Percentiles rank a stretch among this genome's conserved stretches.
phyloP scores from a whole-genome alignment of 2,888 invertebrate genomes.

The Crepidodera aurea region DNA sequence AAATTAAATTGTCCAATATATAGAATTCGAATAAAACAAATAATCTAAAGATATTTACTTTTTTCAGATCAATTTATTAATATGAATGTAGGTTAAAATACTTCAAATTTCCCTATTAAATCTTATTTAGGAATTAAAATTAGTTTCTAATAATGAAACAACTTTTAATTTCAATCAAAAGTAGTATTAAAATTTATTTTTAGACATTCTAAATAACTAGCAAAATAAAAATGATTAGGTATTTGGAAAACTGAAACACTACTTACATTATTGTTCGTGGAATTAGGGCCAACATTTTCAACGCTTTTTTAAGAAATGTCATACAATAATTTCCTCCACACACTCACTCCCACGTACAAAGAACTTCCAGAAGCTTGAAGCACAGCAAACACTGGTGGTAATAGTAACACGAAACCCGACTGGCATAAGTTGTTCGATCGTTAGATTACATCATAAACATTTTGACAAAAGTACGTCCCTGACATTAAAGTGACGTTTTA shows the following conservation, averaged over 20 bases:
- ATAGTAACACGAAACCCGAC: constrained; percentile 10
- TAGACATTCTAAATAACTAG: neutral
- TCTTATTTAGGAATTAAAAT: too few relatives aligned
- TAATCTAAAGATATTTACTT: too few relatives aligned
- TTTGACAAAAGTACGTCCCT: constrained; percentile 9
- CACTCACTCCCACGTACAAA: neutral
- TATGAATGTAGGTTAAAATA: too few relatives aligned
- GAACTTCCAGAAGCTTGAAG: constrained; percentile 1
- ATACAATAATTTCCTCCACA: constrained; percentile 7
- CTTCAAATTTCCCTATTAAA: too few relatives aligned
- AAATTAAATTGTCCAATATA: too few relatives aligned
- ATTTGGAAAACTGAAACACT: neutral
- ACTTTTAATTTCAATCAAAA: too few relatives aligned
- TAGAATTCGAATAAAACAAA: too few relatives aligned
- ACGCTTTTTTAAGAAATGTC: constrained; percentile 19
- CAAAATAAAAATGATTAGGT: neutral
- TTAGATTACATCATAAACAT: constrained; percentile 21
- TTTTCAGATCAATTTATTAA: too few relatives aligned
- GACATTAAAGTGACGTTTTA: neutral
- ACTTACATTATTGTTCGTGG: constrained; percentile 9
- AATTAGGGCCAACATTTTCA: constrained; percentile 52
- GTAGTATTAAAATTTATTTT: neutral
- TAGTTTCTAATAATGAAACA: too few relatives aligned
- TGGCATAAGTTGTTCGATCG: constrained; percentile 22
- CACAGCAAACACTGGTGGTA: constrained; percentile 20